Evolutionary conservation across 2,797 vertebrate species (phyloP).

Genomic region (Diplodus puntazzo): DNA sequence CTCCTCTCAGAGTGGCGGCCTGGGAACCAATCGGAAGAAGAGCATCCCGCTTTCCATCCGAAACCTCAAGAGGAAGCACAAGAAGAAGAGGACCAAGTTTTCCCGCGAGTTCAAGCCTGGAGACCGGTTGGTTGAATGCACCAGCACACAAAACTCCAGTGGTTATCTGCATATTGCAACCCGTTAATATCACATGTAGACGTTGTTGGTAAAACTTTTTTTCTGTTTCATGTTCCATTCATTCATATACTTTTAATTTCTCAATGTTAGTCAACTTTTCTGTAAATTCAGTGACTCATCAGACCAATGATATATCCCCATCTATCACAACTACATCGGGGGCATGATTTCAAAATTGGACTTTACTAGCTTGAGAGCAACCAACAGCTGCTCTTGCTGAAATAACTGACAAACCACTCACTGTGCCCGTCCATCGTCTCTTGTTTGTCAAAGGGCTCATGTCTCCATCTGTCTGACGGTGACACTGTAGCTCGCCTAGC

Average conservation of each 20-base stretch:
- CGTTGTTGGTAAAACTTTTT: not conserved
- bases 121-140: conserved; percentile 87
- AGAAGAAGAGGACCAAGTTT: conserved; percentile 97
- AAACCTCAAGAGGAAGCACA: conserved; percentile 97
- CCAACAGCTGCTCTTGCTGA: not conserved
- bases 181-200: not conserved
- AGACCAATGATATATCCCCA: not conserved
- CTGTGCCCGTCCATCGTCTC: conserved; percentile 9
- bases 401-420: not conserved
- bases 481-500: conserved; percentile 15
- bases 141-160: too few species aligned
- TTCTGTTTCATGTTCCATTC: not conserved
- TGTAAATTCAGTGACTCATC: conserved; percentile 7
- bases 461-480: conserved; percentile 9
- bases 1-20: conserved; percentile 93
- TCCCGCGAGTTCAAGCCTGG: conserved; percentile 96
- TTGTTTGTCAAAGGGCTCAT: conserved; percentile 30
- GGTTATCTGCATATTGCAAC: not conserved
- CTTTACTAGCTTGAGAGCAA: not conserved
- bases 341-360: not conserved
- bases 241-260: not conserved
- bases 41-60: conserved; percentile 97
- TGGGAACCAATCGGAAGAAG: conserved; percentile 91
- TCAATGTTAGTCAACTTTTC: not conserved
- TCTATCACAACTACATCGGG: not conserved